Evolutionary conservation across 2,113 vertebrate species (phyloP).

Genomic region (Ammospiza caudacuta): DNA sequence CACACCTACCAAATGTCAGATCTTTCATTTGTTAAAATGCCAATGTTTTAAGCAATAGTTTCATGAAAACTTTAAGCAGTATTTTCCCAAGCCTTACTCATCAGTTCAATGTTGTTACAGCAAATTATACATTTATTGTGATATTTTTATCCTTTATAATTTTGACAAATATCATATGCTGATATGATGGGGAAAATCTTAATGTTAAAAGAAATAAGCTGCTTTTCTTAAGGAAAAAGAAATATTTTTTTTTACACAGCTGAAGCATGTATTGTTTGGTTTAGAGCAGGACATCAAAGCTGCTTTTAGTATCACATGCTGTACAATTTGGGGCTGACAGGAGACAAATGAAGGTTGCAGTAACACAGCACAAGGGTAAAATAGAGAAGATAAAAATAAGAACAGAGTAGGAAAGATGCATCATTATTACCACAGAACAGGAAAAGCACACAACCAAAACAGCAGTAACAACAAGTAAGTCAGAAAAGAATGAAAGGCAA

Average conservation of each 20-base stretch:
- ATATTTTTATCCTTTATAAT: not conserved
- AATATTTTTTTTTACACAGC: not conserved
- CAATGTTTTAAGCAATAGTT: not conserved
- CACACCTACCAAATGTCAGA: not conserved
- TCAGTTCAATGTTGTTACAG: not conserved
- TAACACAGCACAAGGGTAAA: not conserved
- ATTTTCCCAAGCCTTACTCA: not conserved
- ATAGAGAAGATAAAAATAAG: not conserved
- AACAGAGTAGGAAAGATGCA: not conserved
- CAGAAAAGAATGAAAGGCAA: not conserved
- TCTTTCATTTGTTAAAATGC: not conserved
- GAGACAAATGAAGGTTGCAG: not conserved
- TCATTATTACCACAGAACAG: not conserved
- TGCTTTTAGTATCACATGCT: not conserved
- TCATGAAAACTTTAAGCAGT: not conserved
- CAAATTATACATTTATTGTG: not conserved
- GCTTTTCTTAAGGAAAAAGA: not conserved
- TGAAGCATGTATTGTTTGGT: not conserved
- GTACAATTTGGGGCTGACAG: not conserved
- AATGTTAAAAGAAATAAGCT: not conserved
- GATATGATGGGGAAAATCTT: not conserved
- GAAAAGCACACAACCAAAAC: not conserved
- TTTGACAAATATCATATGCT: not conserved
- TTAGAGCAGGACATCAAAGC: not conserved
- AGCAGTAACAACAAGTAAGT: not conserved